These are phyloP conservation scores for Parascotia fuliginaria DNA, from an alignment of 2,888 invertebrate genomes.

Conservation along the genomic window DNA sequence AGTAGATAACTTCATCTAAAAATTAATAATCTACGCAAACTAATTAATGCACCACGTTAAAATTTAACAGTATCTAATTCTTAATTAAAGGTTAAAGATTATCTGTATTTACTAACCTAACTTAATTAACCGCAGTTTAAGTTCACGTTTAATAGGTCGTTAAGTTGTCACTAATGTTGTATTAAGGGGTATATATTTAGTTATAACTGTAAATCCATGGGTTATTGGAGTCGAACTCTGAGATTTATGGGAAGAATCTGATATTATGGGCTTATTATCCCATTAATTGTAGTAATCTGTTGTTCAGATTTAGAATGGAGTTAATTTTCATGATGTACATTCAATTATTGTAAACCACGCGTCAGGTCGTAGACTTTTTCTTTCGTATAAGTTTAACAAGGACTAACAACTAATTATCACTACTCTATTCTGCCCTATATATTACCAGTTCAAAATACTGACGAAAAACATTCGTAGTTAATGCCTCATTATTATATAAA, in stretches of 20 bases:
- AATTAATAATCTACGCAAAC: not conserved
- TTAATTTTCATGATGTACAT: not conserved
- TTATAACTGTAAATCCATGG: conserved; percentile 14
- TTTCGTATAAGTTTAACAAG: no score
- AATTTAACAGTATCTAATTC: not conserved
- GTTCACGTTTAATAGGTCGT: conserved; percentile 13
- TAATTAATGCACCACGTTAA: not conserved
- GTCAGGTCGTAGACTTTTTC: no score
- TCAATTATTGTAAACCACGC: no score
- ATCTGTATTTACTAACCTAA: conserved; percentile 5
- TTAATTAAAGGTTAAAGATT: conserved; percentile 1
- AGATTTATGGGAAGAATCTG: not conserved
- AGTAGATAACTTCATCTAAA: not conserved
- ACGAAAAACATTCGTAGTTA: no score
- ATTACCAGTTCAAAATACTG: no score
- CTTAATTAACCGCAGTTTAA: conserved; percentile 13
- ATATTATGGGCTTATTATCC: not conserved
- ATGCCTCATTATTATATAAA: not conserved
- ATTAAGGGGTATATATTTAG: conserved; percentile 12
- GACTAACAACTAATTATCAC: no score
- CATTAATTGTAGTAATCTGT: not conserved
- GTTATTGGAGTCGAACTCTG: conserved; percentile 1
- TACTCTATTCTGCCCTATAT: no score
- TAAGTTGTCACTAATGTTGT: conserved; percentile 16
- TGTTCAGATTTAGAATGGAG: not conserved